These are phyloP conservation scores for Hyalella azteca DNA, from an alignment of 2,888 invertebrate genomes.

Conservation along the genomic window DNA sequence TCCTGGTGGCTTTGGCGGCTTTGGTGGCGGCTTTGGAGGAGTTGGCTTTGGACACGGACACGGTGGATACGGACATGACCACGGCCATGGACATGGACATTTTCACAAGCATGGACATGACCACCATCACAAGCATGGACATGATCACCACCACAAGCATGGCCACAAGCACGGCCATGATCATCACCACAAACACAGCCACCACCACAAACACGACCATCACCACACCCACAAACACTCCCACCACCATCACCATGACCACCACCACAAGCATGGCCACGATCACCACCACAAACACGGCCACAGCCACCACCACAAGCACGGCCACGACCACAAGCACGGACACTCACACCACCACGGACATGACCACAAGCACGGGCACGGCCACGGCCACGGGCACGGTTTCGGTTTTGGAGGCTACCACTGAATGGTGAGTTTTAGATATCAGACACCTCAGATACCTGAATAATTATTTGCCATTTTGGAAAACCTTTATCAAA, in stretches of 20 bases:
- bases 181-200: neutral
- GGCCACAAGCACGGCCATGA: neutral
- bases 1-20: neutral
- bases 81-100: neutral
- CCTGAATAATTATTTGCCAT: too few species aligned
- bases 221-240: neutral
- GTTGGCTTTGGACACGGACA: neutral
- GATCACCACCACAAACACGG: neutral
- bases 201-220: neutral
- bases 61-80: neutral
- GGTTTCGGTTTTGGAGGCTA: neutral
- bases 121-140: neutral
- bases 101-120: neutral
- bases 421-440: neutral
- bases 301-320: neutral
- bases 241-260: neutral
- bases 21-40: neutral
- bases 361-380: neutral
- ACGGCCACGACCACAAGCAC: neutral
- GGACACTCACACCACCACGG: neutral
- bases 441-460: too few species aligned
- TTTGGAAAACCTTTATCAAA: too few species aligned
- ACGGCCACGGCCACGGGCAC: neutral
- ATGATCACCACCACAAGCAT: neutral
- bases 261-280: neutral